These are phyloP conservation scores for Sinocyclocheilus rhinocerous DNA, from an alignment of 2,113 vertebrate genomes.

Conservation along the genomic window DNA sequence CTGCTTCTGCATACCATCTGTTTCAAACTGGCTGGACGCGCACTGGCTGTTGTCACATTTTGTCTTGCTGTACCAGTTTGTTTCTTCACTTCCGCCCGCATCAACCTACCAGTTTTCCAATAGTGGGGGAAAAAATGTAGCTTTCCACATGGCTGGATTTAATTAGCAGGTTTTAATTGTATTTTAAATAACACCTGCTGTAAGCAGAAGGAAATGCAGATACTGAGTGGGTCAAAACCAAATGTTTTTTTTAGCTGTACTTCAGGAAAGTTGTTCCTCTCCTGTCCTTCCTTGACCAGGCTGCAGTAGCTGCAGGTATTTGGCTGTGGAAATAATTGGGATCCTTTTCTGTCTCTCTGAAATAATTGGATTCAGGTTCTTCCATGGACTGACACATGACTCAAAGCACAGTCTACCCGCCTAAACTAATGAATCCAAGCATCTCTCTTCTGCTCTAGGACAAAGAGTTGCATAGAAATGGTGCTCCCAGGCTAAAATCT, in stretches of 20 bases:
- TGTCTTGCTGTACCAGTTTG: conserved; percentile 25
- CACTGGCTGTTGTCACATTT: conserved; percentile 39
- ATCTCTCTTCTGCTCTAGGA: not conserved
- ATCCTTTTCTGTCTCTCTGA: conserved; percentile 29
- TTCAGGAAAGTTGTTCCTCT: not conserved
- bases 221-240: conserved; percentile 2
- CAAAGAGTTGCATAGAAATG: not conserved
- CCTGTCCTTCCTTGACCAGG: conserved; percentile 28
- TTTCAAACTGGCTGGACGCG: conserved; percentile 62
- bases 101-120: conserved; percentile 38
- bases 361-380: conserved; percentile 34
- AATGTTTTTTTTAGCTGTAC: conserved; percentile 4
- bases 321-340: conserved; percentile 42
- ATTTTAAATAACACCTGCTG: not conserved
- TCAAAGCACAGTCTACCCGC: conserved; percentile 11
- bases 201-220: conserved; percentile 17
- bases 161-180: conserved; percentile 18
- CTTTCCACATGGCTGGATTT: conserved; percentile 37
- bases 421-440: conserved; percentile 1
- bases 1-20: conserved; percentile 73
- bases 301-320: conserved; percentile 42
- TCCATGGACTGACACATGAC: conserved; percentile 37
- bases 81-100: conserved; percentile 42
- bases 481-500: not conserved
- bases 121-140: not conserved